Base-by-base conservation (phyloP, 2,113 vertebrate genomes). In the Cairina moschata region DNA sequence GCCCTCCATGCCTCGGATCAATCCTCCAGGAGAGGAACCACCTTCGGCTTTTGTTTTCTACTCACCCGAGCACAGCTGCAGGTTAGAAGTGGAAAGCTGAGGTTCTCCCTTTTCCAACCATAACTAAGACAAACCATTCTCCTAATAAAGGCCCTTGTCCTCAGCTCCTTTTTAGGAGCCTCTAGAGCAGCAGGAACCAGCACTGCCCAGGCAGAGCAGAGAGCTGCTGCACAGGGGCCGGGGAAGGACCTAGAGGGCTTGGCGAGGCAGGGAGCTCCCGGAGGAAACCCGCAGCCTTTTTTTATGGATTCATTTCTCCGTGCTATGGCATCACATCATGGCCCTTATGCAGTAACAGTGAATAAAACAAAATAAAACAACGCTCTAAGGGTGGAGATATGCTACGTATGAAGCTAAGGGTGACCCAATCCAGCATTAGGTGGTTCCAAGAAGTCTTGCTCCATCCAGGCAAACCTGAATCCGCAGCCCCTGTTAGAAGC, bases 31-130 rank as follows among this genome's bases (percentile, higher is more conserved):
- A 52, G 10, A 69, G n/a, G 26, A 73, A 44, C 13, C 17, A 21
- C 4, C 9, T 16, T 40, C 62, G 72, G 56, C 59, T 63, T 65
- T 62, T 74, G 40, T 58, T 31, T 77, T 52, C 77, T 83, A 4
- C 73, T 62, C 0, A 0, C 46, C 62, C 0, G 0, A 25, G 31
- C 6, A 60, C 0, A 73, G 40, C 60, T 21, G 28, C 21, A 54
- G n/a, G 34, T 65, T 18, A 31, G 6, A 29, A 38, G 34, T 5
- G 20, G 17, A 15, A 72, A 72, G 62, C 5, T 54, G 36, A 72
- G 18, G 69, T 31, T 20, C 48, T 54, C 34, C 69, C 48, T 36
- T 48, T 38, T 52, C 52, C 52, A 25, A 8, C 3, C 23, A 29
- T 8, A 40, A 12, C n/a, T 38, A 5, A 18, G 22, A 72, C 34